Evolutionary conservation across 2,113 vertebrate genomes (phyloP), one percentile per base, ranked within the genome.

Genomic region (Marmota flaviventris): DNA sequence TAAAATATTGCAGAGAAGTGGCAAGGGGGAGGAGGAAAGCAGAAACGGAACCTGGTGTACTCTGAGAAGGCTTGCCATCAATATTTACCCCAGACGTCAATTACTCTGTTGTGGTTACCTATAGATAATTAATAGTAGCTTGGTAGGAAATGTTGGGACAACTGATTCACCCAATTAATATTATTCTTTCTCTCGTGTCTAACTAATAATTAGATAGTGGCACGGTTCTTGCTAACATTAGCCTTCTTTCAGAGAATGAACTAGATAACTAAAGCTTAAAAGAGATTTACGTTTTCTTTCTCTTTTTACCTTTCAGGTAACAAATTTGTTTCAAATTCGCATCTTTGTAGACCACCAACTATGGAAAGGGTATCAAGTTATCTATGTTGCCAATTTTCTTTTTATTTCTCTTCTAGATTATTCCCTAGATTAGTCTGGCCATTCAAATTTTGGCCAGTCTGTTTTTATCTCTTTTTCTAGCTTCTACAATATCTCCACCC

Each of bases 401-500:
- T 93, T 97, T 97, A 8, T 97, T 82, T 93, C 77, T 51, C 78
- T 94, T 97, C 76, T 95, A 93, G 94, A 85, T 93, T 96, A 93
- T 95, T 97, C 85, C 96, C 5, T 97, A 96, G 79, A 96, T 96
- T 83, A 82, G 78, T 97, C 86, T 97, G 37, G 94, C 96, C 75
- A 91, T 98, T 97, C 65, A 95, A 88, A 91, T 98, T 97, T 85
- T 96, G 91, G 77, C 73, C n/a, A 91, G 42, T 97, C 95, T 95
- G 9, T 65, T 97, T 95, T 94, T 72, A 91, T 95, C 12, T 29
- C 75, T 96, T 95, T 93, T 14, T 58, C 95, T 69, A 97, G 92
- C 86, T 97, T 98, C 98, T 97, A 85, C 76, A 98, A 0, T 98
- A 96, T 98, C 98, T 98, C 61, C 83, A 72, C 96, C 96, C 97